Conservation (phyloP, 2,797 vertebrate genomes). For the Hozukius guyotensis region DNA sequence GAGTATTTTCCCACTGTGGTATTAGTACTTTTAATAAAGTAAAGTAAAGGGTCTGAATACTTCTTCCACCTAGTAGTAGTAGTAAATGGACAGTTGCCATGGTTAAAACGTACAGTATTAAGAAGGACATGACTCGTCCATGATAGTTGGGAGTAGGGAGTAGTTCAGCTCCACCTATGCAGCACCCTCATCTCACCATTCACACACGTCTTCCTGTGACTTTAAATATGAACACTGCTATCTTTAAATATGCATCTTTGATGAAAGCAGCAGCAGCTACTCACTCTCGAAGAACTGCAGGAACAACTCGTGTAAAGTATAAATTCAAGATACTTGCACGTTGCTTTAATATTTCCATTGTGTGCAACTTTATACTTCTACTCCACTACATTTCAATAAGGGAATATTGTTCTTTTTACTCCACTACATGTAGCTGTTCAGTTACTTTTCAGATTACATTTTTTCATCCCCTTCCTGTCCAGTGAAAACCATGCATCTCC, state of each 20-base stretch:
- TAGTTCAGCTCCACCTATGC: no score
- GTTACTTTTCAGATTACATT: no score
- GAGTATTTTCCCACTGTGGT: neutral
- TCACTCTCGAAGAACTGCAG: constrained; percentile 98
- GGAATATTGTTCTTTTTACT: no score
- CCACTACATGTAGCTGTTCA: no score
- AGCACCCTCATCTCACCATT: neutral
- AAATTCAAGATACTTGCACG: no score
- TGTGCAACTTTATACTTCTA: no score
- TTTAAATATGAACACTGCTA: neutral
- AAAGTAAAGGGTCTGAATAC: neutral
- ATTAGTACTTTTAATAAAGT: neutral
- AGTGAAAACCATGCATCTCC: no score
- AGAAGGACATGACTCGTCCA: neutral
- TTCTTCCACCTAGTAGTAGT: neutral
- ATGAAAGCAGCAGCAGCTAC: constrained; percentile 56
- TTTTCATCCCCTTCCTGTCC: no score
- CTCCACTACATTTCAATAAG: no score
- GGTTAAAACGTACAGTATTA: neutral
- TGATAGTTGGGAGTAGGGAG: neutral
- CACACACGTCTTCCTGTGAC: neutral
- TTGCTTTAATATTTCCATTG: no score
- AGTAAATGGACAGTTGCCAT: neutral
- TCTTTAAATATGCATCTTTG: neutral
- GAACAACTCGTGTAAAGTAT: constrained; percentile 89